Percentiles rank a stretch among this genome's conserved stretches.
Evolutionary conservation across 2,113 vertebrate genomes (phyloP).

Genomic region (Heterochromis multidens): DNA sequence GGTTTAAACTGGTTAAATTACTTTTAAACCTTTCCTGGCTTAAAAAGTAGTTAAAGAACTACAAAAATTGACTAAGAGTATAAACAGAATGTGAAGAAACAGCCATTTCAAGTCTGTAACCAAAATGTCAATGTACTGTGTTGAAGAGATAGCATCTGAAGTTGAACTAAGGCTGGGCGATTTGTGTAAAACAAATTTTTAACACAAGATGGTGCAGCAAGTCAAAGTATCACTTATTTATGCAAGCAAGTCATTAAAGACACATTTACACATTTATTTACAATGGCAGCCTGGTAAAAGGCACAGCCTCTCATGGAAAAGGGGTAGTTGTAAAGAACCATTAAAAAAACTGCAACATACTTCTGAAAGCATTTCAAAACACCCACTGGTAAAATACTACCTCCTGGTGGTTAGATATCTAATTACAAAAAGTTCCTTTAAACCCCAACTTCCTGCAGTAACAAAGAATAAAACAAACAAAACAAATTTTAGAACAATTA

Average conservation of each 20-base stretch:
- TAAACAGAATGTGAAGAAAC: background rate
- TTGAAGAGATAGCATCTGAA: background rate
- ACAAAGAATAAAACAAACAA: background rate
- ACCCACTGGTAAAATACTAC: background rate
- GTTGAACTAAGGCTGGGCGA: background rate
- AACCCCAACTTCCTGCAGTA: background rate
- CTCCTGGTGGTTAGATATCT: background rate
- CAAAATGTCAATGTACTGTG: rapidly evolving
- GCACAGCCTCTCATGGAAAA: too few species aligned
- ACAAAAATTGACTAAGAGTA: background rate
- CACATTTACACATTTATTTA: too few species aligned
- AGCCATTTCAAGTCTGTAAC: rapidly evolving
- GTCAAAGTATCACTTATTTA: background rate
- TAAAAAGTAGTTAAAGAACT: background rate
- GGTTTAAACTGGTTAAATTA: background rate
- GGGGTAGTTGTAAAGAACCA: too few species aligned
- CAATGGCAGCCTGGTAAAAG: too few species aligned
- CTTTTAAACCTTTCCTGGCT: background rate
- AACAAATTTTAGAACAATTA: background rate
- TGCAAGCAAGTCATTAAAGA: too few species aligned
- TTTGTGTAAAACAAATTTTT: too few species aligned
- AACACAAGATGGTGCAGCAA: background rate
- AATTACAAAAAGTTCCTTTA: background rate
- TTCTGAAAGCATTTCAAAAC: too few species aligned
- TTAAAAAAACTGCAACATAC: background rate